Evolutionary conservation across 2,888 invertebrate species (phyloP), one percentile per base, ranked within the genome.

Genomic region (Apotomis capreana): DNA sequence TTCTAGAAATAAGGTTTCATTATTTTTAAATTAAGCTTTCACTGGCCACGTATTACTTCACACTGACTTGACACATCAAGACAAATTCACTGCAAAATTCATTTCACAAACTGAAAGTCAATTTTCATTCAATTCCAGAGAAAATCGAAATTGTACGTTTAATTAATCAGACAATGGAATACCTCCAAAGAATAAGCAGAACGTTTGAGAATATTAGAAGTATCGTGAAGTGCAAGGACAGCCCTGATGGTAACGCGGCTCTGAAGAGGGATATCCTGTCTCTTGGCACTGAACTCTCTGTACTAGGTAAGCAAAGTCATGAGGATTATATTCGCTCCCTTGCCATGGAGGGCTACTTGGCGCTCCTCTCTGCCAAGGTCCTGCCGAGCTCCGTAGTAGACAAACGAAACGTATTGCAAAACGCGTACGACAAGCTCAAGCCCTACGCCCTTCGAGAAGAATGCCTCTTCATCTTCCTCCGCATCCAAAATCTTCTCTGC

Each of bases 401-500:
- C 70, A 92, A 91, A 77, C 83, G 83, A 44, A 89, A 90, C 74
- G 78, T 88, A 6, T 85, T 93, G 0, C 84, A 87, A 26, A 74
- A 78, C 6, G 84, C 87, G 4, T 91, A 83, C 68, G 88, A 91
- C 0, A 92, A 92, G 76, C 75, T 92, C 4, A 90, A 88, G 71
- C 87, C 82, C 0, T 83, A 81, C 68, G 86, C 87, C 0, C 77
- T 89, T 1, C 80, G 85, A 55, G 86, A 87, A 10, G 92, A 92
- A 79, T 90, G 90, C 71, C 84, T 92, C 3, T 95, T 94, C 79
- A 89, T 95, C 71, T 87, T 94, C 55, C 86, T 95, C 64, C 89
- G 94, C 79, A 89, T 95, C 54, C 92, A 95, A 71, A 95, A 95
- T 79, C 92, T 95, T 75, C 84, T 94, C 64, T 93, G 94, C 69